Base-by-base conservation (phyloP, 2,113 vertebrate species). In the Trogon surrucura region DNA sequence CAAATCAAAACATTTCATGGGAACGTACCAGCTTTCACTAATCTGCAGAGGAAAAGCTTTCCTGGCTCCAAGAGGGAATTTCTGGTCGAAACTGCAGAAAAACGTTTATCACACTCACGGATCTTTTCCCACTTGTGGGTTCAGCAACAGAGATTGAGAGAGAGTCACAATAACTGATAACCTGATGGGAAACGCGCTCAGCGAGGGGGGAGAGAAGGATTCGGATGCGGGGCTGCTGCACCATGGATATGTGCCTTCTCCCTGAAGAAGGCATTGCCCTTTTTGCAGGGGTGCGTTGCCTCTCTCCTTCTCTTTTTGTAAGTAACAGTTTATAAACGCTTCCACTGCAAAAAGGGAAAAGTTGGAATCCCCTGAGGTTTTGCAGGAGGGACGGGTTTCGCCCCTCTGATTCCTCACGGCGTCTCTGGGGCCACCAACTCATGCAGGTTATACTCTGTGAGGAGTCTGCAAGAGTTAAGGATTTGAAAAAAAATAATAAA, bases 361-460 rank as follows among this genome's bases (percentile, higher is more conserved):
- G 11, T 8, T 0, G 22, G 53, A n/a, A 38, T 16, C 32, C 53
- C 20, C 26, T 16, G 61, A 50, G 14, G 34, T 29, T 56, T 9
- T 58, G 36, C 51, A 67, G 81, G 16, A 79, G 71, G 0, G 3
- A 11, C 1, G 41, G 61, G 57, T 45, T 81, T 60, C 51, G 62
- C 69, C 30, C 16, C 72, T 54, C 1, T 15, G 0, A 17, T 16
- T 58, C 79, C n/a, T 1, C 0, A 4, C 44, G 9, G 38, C 8
- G 70, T 50, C 16, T 66, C 53, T 6, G 22, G 45, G 74, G 48
- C 53, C 67, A 67, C 58, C 11, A 10, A 2, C 32, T 80, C 2
- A 0, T 4, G 45, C 3, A 69, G 32, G 36, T 29, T 50, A 5
- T 5, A 8, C 44, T 15, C 2, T 38, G 38, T 15, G 48, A 60